These are phyloP conservation scores for Brachyalestes nurse DNA, from an alignment of 2,797 vertebrate species.

Conservation along the genomic window DNA sequence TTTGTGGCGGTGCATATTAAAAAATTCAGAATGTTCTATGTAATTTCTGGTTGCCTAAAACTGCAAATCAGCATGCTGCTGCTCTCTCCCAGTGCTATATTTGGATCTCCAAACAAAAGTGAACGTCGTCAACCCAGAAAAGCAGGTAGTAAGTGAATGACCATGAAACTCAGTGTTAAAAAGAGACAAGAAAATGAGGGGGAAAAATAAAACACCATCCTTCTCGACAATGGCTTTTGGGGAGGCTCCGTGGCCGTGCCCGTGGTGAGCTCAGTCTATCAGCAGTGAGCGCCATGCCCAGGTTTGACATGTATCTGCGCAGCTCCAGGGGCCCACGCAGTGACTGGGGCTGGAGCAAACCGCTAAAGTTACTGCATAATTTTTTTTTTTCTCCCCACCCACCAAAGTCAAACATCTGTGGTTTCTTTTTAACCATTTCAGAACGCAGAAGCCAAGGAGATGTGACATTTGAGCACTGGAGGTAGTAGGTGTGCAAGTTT, in stretches of 20 bases:
- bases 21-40: constrained; percentile 76
- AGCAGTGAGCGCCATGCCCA: constrained; percentile 34
- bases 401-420: constrained; percentile 56
- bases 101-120: constrained; percentile 71
- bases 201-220: constrained; percentile 10
- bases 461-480: constrained; percentile 39
- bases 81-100: constrained; percentile 74
- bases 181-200: background rate
- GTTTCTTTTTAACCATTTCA: constrained; percentile 50
- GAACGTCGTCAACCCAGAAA: constrained; percentile 66
- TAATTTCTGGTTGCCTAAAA: constrained; percentile 80
- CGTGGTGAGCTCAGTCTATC: constrained; percentile 6
- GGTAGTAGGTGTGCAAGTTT: constrained; percentile 48
- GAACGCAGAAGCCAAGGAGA: constrained; percentile 48
- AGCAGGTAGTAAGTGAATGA: constrained; percentile 69
- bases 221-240: constrained; percentile 1
- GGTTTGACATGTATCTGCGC: constrained; percentile 42
- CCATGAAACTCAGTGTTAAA: constrained; percentile 34
- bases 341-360: constrained; percentile 50
- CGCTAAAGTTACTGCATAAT: constrained; percentile 55
- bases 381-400: constrained; percentile 48
- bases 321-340: constrained; percentile 38
- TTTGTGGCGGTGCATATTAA: constrained; percentile 81
- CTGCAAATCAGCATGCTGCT: constrained; percentile 77
- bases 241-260: background rate